These are phyloP conservation scores for Eleutherodactylus coqui DNA, from an alignment of 2,797 vertebrate species.

Conservation along the genomic window DNA sequence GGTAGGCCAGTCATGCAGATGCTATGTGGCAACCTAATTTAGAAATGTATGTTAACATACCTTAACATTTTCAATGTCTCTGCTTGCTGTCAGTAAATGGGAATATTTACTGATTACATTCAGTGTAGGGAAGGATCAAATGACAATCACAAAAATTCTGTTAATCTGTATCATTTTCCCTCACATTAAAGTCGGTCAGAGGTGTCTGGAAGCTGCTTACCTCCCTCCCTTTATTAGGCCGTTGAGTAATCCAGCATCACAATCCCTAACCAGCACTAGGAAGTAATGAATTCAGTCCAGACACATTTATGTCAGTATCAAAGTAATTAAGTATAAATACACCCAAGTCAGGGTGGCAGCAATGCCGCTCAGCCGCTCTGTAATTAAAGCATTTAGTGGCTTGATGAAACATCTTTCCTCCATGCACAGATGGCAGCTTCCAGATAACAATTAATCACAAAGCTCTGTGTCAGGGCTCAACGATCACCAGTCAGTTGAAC, in stretches of 20 bases:
- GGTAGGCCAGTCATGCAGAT: no score
- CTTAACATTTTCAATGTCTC: no score
- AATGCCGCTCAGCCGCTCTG: not conserved
- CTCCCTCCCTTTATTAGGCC: not conserved
- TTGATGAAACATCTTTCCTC: conserved; percentile 5
- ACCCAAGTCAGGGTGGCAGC: conserved; percentile 26
- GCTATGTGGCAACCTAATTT: no score
- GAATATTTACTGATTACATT: no score
- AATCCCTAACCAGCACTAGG: not conserved
- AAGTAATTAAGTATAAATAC: conserved; percentile 43
- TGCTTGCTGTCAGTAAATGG: no score
- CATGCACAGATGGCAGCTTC: not conserved
- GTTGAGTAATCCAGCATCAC: not conserved
- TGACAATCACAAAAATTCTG: not conserved
- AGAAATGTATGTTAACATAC: no score
- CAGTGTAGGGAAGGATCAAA: not conserved
- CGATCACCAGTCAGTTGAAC: not conserved
- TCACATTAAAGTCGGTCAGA: not conserved
- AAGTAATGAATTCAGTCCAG: not conserved
- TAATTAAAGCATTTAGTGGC: conserved; percentile 2
- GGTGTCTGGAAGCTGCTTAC: not conserved
- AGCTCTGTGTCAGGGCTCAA: not conserved
- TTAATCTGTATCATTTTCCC: not conserved
- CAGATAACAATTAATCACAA: conserved; percentile 1
- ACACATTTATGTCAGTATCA: conserved; percentile 35